Base-by-base conservation (phyloP, 2,888 invertebrate species). In the Mermis nigrescens region DNA sequence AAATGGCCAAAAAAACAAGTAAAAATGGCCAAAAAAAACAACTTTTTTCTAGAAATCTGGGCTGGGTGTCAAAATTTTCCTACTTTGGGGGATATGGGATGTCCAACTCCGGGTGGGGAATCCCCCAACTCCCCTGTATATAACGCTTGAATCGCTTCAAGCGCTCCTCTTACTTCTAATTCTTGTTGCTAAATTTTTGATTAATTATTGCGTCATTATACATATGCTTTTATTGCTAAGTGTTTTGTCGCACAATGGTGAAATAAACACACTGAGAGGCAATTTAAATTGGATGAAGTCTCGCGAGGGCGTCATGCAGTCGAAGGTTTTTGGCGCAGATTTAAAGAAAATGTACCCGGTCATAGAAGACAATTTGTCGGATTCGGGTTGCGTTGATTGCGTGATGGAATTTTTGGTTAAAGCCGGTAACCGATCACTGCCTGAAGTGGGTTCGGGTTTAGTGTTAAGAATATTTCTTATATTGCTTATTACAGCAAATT, bases 231-330 rank as follows among this genome's bases (percentile, higher is more conserved):
- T 19, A 45, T 15, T 55, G 24, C n/a, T 55, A 46, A 55, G 56
- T n/a, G n/a, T 57, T 56, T 4, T 22, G 12, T 24, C 19, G n/a
- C 98, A 98, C 79, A 98, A 98, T 77, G 98, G 98, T 64, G 98
- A 98, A 79, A 98, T 98, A 75, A 98, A 98, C 78, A 98, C 98
- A 19, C 80, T 98, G 66, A 83, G 94, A 63, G 98, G 98, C 67
- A 98, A 98, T 75, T 88, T 94, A 7, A 98, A 98, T 76, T 81
- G 88, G 66, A 98, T 98, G 95, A 87, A 89, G 74, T 95, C 95
- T 58, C 83, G 98, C 59, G 95, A 95, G 75, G 95, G 95, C 60
- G 88, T 94, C 32, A 94, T 95, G 94, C 81, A 84, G 72, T 90
- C 86, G 72, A 79, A 45, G 12, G 31, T 82, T 46, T 91, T 83